phyloP scores from a whole-genome alignment of 1,140 invertebrate species.

The Sarcophaga peregrina region DNA sequence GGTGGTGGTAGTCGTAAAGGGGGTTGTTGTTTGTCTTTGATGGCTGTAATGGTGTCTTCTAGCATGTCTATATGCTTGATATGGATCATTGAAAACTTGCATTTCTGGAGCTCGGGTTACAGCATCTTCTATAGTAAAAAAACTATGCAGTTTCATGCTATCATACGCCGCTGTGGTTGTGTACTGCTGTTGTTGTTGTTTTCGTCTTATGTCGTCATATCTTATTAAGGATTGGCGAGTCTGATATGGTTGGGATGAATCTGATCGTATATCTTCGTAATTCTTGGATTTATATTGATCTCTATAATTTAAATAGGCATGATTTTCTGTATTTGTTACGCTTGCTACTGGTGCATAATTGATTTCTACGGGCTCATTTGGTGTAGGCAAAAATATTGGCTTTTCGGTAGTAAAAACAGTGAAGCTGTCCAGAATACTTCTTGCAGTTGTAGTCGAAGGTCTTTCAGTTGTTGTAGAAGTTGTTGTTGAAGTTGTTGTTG shows the following conservation, averaged over 20 bases:
- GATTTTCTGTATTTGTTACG: background rate
- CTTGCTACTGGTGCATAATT: background rate
- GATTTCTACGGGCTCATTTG: background rate
- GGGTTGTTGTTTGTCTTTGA: background rate
- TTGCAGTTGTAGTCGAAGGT: background rate
- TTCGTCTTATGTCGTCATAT: background rate
- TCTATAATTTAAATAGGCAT: background rate
- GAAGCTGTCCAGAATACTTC: too few relatives aligned
- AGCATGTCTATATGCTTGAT: conserved; percentile 29
- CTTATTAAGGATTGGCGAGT: background rate
- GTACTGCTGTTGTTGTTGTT: background rate
- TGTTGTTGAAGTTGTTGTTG: background rate
- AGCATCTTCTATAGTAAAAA: conserved; percentile 35
- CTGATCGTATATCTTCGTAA: background rate
- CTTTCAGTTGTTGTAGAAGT: background rate
- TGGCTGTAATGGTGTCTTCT: conserved; percentile 9
- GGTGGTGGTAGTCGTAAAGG: background rate
- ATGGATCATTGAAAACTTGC: conserved; percentile 37
- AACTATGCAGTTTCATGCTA: conserved; percentile 16
- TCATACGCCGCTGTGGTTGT: background rate
- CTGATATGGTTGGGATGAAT: background rate
- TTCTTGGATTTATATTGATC: background rate
- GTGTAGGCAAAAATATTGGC: conserved; percentile 2
- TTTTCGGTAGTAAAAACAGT: background rate
- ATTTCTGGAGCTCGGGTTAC: conserved; percentile 4